phyloP scores from a whole-genome alignment of 2,888 invertebrate genomes.

The Crematogaster levior region DNA sequence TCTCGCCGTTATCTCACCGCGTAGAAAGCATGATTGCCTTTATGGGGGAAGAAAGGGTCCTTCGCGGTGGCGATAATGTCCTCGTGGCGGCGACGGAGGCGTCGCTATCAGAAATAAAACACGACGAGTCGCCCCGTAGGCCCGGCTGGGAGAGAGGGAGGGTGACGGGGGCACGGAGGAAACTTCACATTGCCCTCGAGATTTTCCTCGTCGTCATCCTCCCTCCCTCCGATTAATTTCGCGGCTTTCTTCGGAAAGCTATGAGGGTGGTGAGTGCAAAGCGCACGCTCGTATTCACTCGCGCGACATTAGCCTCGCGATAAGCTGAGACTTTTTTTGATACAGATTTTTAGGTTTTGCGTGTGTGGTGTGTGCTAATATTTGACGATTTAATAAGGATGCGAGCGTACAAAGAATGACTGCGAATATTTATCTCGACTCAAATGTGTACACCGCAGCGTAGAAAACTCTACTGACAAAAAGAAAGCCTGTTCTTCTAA shows the following conservation, averaged over 20 bases:
- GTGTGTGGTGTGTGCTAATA: slow-evolving; percentile 17
- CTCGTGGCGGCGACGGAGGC: slow-evolving; percentile 75
- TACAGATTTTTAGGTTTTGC: not conserved
- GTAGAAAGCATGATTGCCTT: slow-evolving; percentile 86
- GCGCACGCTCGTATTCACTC: slow-evolving; percentile 31
- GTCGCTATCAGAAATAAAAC: slow-evolving; percentile 85
- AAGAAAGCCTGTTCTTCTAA: not conserved
- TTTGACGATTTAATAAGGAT: slow-evolving; percentile 1
- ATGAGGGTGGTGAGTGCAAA: slow-evolving; percentile 10
- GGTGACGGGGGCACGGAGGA: slow-evolving; percentile 48
- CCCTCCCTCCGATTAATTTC: slow-evolving; percentile 43
- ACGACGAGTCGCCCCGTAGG: slow-evolving; percentile 65
- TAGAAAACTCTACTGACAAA: not conserved
- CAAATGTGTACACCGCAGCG: not conserved
- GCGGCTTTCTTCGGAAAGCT: slow-evolving; percentile 25
- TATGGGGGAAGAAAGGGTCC: slow-evolving; percentile 86
- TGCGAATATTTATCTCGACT: not conserved
- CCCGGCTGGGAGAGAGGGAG: slow-evolving; percentile 36
- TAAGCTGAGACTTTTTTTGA: slow-evolving; percentile 14
- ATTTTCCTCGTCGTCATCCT: slow-evolving; percentile 49
- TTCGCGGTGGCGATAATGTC: slow-evolving; percentile 85
- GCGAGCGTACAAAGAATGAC: not conserved
- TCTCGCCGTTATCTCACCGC: slow-evolving; percentile 83
- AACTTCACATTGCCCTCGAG: slow-evolving; percentile 47
- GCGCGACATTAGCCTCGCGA: slow-evolving; percentile 24